Percentiles rank a stretch among this genome's conserved stretches.
Conservation (phyloP, 2,113 vertebrate genomes). For the Salvelinus sp. region DNA sequence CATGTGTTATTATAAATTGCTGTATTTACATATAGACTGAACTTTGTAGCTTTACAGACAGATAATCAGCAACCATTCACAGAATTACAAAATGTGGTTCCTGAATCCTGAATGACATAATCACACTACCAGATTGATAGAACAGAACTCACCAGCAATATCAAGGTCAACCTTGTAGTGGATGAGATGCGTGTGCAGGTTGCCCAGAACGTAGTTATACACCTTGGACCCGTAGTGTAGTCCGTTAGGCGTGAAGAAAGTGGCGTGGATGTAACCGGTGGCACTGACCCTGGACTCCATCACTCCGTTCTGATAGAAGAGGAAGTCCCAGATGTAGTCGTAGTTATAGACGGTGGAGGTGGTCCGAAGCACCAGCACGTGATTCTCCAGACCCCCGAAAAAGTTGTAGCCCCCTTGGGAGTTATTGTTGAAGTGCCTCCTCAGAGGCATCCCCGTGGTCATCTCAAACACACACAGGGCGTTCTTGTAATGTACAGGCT, state of each 20-base stretch:
- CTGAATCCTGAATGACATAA: too few species aligned
- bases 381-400: constrained; percentile 82
- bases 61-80: too few species aligned
- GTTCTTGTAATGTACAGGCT: constrained; percentile 67
- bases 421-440: constrained; percentile 85
- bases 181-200: constrained; percentile 88
- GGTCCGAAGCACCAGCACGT: constrained; percentile 83
- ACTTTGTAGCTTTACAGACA: too few species aligned
- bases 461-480: constrained; percentile 91
- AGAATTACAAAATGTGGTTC: too few species aligned
- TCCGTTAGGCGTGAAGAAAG: constrained; percentile 85
- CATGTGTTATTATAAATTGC: too few species aligned
- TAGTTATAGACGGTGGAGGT: constrained; percentile 93
- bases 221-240: constrained; percentile 80
- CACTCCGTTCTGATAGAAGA: constrained; percentile 88
- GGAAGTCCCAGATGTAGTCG: constrained; percentile 93
- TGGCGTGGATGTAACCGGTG: constrained; percentile 85
- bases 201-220: constrained; percentile 84
- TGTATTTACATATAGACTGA: too few species aligned
- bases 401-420: constrained; percentile 82
- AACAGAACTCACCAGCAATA: constrained; percentile 77
- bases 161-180: constrained; percentile 94
- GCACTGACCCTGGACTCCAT: constrained; percentile 87
- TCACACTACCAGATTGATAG: not conserved
- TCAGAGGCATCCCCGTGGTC: constrained; percentile 80